Base-by-base conservation (phyloP, 2,888 invertebrate genomes). In the Drosophila suboccidentalis region DNA sequence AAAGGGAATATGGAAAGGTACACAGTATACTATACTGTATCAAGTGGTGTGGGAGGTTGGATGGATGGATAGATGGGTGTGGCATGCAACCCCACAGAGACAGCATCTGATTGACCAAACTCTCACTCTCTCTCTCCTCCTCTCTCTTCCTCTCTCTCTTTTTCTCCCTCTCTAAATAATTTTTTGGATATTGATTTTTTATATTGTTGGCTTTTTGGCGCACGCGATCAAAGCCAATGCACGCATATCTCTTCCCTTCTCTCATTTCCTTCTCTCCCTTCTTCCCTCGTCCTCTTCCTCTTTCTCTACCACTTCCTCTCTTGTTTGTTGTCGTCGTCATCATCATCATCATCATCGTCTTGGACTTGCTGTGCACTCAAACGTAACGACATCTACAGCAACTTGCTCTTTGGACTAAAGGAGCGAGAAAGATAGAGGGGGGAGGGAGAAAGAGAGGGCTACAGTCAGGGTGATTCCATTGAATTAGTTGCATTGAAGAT, bases 161-260 rank as follows among this genome's bases (percentile, higher is more conserved):
- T 11, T 8, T 17, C n/a, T 32, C 4, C 6, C 15, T 39, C 17
- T 64, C 53, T 57, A 60, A 8, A 26, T 38, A 8, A 26, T 41
- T 80, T 75, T 80, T 80, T 44, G 89, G 63, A 71, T 84, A 84
- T 84, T 89, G 84, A 84, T 84, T 81, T 84, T 84, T 83, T 41
- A 54, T 44, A 44, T 60, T 36, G 71, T 34, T 43, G 54, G 38
- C 29, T 29, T 59, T 54, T 43, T 55, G 55, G 39, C 64, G 84
- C 83, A 84, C 83, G 83, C 89, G 83, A 89, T 89, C 78, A 39
- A 55, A 62, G 60, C 22, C 49, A 71, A 46, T 60, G 36, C 89
- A 87, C 82, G 84, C 87, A 82, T 55, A 15, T 15, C 36, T 15
- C 17, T 17, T 15, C 26, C 34, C 17, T 22, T 22, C 13, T 32